Conservation (phyloP, 2,888 invertebrate species). For the Holacanthella duospinosa region DNA sequence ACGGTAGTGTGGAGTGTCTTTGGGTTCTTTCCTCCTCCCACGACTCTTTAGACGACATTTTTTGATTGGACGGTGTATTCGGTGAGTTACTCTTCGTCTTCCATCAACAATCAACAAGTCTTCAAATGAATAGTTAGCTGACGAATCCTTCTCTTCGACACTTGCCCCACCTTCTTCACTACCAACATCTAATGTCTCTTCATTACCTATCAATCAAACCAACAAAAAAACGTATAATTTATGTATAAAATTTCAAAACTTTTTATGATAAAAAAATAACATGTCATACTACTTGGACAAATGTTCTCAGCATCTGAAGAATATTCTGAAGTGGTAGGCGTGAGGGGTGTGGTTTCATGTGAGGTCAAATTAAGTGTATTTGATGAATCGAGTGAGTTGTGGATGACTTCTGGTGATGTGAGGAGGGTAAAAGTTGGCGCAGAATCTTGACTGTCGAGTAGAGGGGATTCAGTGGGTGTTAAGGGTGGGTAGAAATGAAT, state of each 20-base stretch:
- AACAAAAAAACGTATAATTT: background rate
- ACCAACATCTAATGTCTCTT: conserved; percentile 28
- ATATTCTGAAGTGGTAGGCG: conserved; percentile 63
- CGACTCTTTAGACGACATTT: background rate
- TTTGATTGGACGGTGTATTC: background rate
- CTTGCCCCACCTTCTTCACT: conserved; percentile 14
- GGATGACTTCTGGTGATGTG: background rate
- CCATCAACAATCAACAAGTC: conserved; percentile 7
- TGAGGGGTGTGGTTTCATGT: conserved; percentile 40
- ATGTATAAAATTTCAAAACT: background rate
- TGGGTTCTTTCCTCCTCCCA: conserved; percentile 6
- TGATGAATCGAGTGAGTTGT: background rate
- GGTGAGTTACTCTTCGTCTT: background rate
- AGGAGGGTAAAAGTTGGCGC: background rate
- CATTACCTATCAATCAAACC: conserved; percentile 7
- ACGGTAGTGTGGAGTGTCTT: conserved; percentile 41
- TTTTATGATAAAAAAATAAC: no score
- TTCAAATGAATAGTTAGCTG: background rate
- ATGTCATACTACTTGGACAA: conserved; percentile 43
- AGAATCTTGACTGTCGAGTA: background rate
- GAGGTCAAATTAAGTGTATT: background rate
- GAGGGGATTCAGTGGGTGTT: conserved; percentile 11
- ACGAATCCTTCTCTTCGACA: background rate
- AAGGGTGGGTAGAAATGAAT: conserved; percentile 3
- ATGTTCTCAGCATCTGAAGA: conserved; percentile 61